Evolutionary conservation across 2,888 invertebrate species (phyloP).

Genomic region (Hyposoter dolosus): DNA sequence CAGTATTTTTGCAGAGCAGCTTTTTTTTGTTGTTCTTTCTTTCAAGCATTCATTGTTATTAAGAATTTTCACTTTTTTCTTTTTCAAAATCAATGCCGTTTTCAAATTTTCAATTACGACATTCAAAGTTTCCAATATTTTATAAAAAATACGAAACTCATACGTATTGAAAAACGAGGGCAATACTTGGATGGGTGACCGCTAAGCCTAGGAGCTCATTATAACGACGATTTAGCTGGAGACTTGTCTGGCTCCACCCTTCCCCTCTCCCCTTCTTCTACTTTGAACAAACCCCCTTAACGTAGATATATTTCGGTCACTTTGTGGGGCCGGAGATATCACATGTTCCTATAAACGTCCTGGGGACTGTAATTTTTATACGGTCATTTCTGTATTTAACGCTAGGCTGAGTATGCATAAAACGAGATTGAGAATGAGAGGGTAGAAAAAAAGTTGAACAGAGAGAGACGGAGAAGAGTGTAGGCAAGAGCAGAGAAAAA

Average conservation of each 20-base stretch:
- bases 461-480: not conserved
- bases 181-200: not conserved
- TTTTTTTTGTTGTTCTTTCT: not conserved
- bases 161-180: not conserved
- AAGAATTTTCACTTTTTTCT: not conserved
- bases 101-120: not conserved
- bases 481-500: not conserved
- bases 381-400: conserved; percentile 63
- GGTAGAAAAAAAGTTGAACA: not conserved
- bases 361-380: conserved; percentile 48
- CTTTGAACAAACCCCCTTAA: not conserved
- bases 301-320: not conserved
- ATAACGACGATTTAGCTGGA: not conserved
- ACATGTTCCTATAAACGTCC: conserved; percentile 35
- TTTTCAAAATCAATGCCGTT: not conserved
- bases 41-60: not conserved
- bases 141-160: not conserved
- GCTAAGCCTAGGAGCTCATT: not conserved
- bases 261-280: too few species aligned
- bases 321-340: not conserved
- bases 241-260: not conserved
- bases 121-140: not conserved
- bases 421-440: conserved; percentile 31
- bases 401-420: conserved; percentile 48
- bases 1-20: not conserved